Evolutionary conservation across 2,113 vertebrate species (phyloP), one percentile per base, ranked within the genome.

Genomic region (Nycticorax nycticorax): DNA sequence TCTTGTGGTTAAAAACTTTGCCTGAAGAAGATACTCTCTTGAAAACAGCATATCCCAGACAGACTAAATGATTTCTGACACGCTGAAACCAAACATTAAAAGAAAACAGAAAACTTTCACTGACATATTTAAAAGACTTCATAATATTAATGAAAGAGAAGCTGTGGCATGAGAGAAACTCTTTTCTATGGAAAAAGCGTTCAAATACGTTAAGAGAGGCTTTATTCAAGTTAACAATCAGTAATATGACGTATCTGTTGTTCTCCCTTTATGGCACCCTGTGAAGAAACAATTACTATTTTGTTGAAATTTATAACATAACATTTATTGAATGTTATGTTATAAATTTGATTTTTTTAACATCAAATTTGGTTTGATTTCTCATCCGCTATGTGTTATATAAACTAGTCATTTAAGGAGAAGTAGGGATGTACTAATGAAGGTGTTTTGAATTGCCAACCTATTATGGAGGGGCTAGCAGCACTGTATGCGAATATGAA

Each of bases 181-280:
- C 26, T 85, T 23, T 85, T 41, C 41, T 71, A 10, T 20, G 10
- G 45, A 76, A 75, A 64, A 75, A 45, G 50, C 8, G 12, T 74
- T 68, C 21, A 55, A 89, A 75, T 57, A 33, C 19, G 55, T 16
- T 22, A n/a, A 56, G 24, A 64, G n/a, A 77, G 21, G n/a, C 20
- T 73, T 81, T 64, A 68, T 32, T 83, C 53, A 68, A 64, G 73
- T 37, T 73, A 77, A 68, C 7, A 41, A 72, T 62, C 19, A 75
- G 47, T 73, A 84, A 28, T 4, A 22, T 0, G 2, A 32, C 47
- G 9, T 15, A 22, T 30, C 22, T 0, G 1, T 50, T 56, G 10
- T 68, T 85, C 45, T 69, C 71, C 30, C 17, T 50, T 63, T 27
- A 64, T 56, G 43, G 19, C 9, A 33, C 6, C 3, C 47, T 41